Evolutionary conservation across 2,113 vertebrate species (phyloP).

Genomic region (Psophia crepitans): DNA sequence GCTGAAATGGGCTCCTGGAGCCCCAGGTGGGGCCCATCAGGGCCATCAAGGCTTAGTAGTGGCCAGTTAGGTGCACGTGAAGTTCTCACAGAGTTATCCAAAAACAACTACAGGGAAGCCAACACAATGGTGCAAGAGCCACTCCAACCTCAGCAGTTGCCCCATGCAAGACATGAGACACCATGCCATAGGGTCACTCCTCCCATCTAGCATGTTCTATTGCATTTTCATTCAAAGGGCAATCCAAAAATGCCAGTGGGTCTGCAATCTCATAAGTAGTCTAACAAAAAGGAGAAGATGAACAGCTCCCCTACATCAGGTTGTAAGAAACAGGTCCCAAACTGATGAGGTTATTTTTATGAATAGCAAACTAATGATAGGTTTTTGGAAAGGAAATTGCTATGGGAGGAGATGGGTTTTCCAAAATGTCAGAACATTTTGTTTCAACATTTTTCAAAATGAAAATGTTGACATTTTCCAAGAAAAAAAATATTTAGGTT

Average conservation of each 20-base stretch:
- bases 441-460: slow-evolving; percentile 49
- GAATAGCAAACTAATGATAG: slow-evolving; percentile 12
- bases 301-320: background rate
- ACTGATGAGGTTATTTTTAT: background rate
- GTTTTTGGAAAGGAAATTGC: slow-evolving; percentile 6
- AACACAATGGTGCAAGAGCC: background rate
- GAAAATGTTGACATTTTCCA: slow-evolving; percentile 46
- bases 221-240: background rate
- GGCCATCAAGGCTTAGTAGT: background rate
- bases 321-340: background rate
- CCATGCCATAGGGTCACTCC: background rate
- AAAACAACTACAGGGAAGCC: background rate
- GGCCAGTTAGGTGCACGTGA: background rate
- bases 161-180: background rate
- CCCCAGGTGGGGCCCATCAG: background rate
- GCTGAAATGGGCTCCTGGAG: background rate
- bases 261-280: background rate
- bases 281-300: background rate
- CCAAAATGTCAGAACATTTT: slow-evolving; percentile 55
- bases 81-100: background rate
- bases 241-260: background rate
- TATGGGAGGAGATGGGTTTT: slow-evolving; percentile 17
- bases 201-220: background rate
- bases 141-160: background rate
- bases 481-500: background rate